These are phyloP conservation scores for Chelidonichthys spinosus DNA, from an alignment of 2,797 vertebrate species.

Conservation along the genomic window DNA sequence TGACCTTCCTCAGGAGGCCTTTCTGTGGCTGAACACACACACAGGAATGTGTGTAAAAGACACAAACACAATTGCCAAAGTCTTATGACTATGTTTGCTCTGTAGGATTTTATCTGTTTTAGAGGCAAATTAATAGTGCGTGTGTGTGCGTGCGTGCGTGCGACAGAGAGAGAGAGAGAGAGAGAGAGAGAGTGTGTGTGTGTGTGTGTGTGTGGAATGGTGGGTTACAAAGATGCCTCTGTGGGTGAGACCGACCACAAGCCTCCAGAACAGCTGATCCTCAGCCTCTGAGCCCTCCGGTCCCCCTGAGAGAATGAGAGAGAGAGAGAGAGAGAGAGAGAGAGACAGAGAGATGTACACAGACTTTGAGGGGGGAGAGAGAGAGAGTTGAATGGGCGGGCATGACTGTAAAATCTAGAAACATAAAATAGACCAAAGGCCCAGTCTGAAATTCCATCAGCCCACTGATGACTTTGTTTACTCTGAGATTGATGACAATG, in stretches of 20 bases:
- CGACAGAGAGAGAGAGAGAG: no score
- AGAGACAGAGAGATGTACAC: background rate
- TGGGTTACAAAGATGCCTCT: constrained; percentile 77
- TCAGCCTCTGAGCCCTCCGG: constrained; percentile 68
- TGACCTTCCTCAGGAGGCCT: constrained; percentile 49
- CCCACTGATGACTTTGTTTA: constrained; percentile 20
- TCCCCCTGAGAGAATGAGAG: constrained; percentile 33
- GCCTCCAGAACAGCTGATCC: constrained; percentile 79
- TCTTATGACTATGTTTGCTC: constrained; percentile 46
- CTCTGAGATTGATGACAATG: constrained; percentile 12
- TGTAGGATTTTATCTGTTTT: constrained; percentile 3
- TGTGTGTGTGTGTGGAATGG: constrained; percentile 35
- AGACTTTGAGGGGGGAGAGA: background rate
- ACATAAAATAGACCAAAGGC: constrained; percentile 46
- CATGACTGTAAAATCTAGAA: constrained; percentile 52
- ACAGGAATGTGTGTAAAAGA: constrained; percentile 46
- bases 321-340: background rate
- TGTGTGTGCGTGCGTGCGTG: constrained; percentile 11
- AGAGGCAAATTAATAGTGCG: constrained; percentile 14
- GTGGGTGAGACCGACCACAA: constrained; percentile 72
- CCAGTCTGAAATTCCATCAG: constrained; percentile 18
- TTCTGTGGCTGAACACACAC: constrained; percentile 35
- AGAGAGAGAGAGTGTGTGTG: constrained; percentile 3
- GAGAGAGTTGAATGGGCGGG: constrained; percentile 18
- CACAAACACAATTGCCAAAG: constrained; percentile 26